A percentile compares a stretch with the other conserved stretches of the same genome.
Evolutionary conservation across 2,888 invertebrate species (phyloP).

Genomic region (Colletes collaris): DNA sequence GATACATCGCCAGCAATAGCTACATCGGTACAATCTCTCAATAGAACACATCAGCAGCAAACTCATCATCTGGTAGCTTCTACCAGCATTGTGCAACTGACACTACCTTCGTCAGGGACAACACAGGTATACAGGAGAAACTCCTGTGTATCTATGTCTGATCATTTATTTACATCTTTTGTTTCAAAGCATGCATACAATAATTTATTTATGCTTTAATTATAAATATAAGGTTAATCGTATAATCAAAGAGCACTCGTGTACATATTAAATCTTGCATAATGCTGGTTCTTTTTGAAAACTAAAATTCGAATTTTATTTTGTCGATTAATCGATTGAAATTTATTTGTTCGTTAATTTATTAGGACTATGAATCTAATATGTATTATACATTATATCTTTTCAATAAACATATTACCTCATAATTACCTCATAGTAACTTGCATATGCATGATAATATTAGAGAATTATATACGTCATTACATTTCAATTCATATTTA

Average conservation of each 20-base stretch:
- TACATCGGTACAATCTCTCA: constrained; percentile 85
- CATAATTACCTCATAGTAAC: constrained; percentile 4
- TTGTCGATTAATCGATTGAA: not conserved
- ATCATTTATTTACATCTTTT: constrained; percentile 59
- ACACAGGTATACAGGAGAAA: constrained; percentile 81
- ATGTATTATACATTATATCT: not conserved
- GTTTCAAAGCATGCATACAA: constrained; percentile 60
- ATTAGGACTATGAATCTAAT: not conserved
- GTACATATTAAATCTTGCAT: constrained; percentile 72
- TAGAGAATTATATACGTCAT: not conserved
- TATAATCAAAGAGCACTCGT: constrained; percentile 15
- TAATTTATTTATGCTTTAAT: constrained; percentile 50
- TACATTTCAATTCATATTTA: not conserved
- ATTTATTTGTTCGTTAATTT: not conserved
- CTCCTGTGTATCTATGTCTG: constrained; percentile 78
- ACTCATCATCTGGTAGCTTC: constrained; percentile 85
- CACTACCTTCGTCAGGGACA: constrained; percentile 85
- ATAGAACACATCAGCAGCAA: constrained; percentile 82
- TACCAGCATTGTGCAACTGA: constrained; percentile 94
- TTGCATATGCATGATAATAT: constrained; percentile 53
- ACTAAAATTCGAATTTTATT: constrained; percentile 13
- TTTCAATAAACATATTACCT: not conserved
- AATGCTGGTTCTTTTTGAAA: constrained; percentile 77
- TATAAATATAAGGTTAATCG: constrained; percentile 31
- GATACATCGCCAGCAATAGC: constrained; percentile 84